phyloP scores from a whole-genome alignment of 1,140 invertebrate species.

The Anthonomus grandis region DNA sequence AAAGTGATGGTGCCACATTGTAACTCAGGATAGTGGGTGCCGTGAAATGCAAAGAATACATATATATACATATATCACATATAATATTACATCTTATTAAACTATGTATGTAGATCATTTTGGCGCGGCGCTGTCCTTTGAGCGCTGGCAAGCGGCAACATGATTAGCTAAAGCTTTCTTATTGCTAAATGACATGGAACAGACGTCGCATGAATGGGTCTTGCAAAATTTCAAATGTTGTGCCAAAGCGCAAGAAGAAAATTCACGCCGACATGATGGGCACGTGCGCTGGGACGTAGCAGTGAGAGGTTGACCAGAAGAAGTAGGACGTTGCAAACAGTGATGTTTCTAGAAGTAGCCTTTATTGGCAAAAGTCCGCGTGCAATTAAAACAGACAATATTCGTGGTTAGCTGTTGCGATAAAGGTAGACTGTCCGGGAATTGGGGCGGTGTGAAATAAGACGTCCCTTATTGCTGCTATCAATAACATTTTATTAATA shows the following conservation, averaged over 20 bases:
- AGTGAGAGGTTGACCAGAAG: background rate
- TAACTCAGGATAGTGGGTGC: too few species aligned
- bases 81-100: too few species aligned
- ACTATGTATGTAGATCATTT: too few species aligned
- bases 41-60: too few species aligned
- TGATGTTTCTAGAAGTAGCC: conserved; percentile 5
- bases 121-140: too few species aligned
- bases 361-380: conserved; percentile 3
- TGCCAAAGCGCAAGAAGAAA: conserved; percentile 3
- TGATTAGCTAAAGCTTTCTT: conserved; percentile 1
- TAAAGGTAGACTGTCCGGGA: background rate
- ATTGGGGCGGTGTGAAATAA: too few species aligned
- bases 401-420: background rate
- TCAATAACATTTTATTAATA: too few species aligned
- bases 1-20: too few species aligned
- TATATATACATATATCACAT: too few species aligned
- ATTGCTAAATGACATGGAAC: background rate
- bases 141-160: background rate
- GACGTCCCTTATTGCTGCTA: too few species aligned
- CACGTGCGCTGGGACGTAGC: conserved; percentile 1
- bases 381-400: conserved; percentile 3
- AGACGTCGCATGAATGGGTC: background rate
- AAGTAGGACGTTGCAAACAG: background rate
- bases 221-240: conserved; percentile 3
- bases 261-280: conserved; percentile 1